A percentile compares a stretch with the other conserved stretches of the same genome.
Evolutionary conservation across 2,113 vertebrate genomes (phyloP).

Genomic region (Otis tarda): DNA sequence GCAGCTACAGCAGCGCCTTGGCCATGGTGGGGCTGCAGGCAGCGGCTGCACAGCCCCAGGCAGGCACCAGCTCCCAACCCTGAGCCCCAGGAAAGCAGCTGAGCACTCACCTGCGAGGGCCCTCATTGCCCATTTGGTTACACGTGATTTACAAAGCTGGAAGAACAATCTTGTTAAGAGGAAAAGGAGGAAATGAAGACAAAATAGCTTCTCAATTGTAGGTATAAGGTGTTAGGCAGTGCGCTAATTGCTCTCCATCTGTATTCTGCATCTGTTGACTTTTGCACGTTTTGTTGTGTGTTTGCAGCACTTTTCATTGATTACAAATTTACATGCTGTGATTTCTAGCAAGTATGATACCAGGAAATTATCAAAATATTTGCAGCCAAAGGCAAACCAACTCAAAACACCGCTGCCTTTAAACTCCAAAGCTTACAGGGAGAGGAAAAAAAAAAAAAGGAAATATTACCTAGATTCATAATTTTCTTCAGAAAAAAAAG

Average conservation of each 20-base stretch:
- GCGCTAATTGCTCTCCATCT: background rate
- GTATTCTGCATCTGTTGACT: conserved; percentile 32
- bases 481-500: background rate
- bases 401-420: background rate
- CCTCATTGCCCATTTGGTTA: background rate
- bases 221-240: conserved; percentile 1
- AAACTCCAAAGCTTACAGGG: background rate
- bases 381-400: background rate
- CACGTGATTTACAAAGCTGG: background rate
- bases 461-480: background rate
- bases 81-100: background rate
- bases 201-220: conserved; percentile 36
- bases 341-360: background rate
- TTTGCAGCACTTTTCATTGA: conserved; percentile 20
- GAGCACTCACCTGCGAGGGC: background rate
- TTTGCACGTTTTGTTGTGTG: background rate
- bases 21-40: rapidly evolving
- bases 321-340: background rate
- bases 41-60: rapidly evolving
- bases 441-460: background rate
- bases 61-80: background rate
- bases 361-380: conserved; percentile 20
- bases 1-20: background rate
- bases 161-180: conserved; percentile 35
- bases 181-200: conserved; percentile 30